Evolutionary conservation across 2,113 vertebrate genomes (phyloP).

Genomic region (Pelobates fuscus): DNA sequence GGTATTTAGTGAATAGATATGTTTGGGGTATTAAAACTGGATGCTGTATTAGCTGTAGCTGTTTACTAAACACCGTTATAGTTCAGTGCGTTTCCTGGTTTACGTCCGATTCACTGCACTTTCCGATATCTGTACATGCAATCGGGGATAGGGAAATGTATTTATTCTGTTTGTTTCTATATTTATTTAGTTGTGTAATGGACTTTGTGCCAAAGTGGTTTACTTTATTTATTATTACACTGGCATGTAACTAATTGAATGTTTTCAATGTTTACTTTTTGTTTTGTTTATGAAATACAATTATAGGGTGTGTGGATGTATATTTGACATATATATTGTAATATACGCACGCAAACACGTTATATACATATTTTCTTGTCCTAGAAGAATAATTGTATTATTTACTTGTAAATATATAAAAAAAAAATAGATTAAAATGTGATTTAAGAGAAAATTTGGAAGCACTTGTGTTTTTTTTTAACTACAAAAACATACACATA

Average conservation of each 20-base stretch:
- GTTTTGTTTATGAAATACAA: slow-evolving; percentile 59
- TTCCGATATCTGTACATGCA: slow-evolving; percentile 51
- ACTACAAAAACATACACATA: too few relatives aligned
- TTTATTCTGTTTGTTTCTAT: slow-evolving; percentile 67
- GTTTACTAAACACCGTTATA: slow-evolving; percentile 66
- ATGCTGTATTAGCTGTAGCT: slow-evolving; percentile 59
- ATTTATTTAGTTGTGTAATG: slow-evolving; percentile 73
- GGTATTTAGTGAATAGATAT: slow-evolving; percentile 66
- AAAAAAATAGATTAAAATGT: slow-evolving; percentile 40
- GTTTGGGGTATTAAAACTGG: slow-evolving; percentile 66
- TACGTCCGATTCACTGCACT: slow-evolving; percentile 72
- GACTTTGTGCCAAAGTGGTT: slow-evolving; percentile 77
- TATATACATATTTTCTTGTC: slow-evolving; percentile 33
- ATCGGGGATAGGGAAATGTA: slow-evolving; percentile 20
- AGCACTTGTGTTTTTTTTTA: too few relatives aligned
- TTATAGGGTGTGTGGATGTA: slow-evolving; percentile 56
- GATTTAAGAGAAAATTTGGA: slow-evolving; percentile 5
- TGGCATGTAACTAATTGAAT: slow-evolving; percentile 65
- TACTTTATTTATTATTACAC: slow-evolving; percentile 80
- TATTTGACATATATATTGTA: slow-evolving; percentile 77
- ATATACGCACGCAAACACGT: slow-evolving; percentile 7
- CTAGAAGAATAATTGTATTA: slow-evolving; percentile 3
- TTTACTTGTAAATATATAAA: slow-evolving; percentile 34
- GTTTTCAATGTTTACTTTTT: slow-evolving; percentile 66
- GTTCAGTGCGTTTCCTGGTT: slow-evolving; percentile 60